These are phyloP conservation scores for Ageneiosus marmoratus DNA, from an alignment of 2,113 vertebrate genomes.

Conservation along the genomic window DNA sequence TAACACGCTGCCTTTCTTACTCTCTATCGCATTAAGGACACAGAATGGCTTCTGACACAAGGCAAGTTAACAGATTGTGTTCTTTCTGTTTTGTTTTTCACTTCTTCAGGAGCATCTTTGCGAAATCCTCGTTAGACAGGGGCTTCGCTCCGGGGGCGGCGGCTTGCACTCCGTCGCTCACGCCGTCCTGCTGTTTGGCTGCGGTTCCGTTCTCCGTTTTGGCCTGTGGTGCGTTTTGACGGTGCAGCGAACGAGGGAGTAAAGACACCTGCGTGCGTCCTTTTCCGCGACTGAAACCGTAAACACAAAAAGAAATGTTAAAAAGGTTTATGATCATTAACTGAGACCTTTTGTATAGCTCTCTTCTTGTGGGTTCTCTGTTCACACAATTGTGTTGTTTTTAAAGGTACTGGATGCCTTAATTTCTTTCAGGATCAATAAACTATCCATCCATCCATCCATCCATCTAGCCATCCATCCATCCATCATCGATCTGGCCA, in stretches of 20 bases:
- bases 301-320: no score
- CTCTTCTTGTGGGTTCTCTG: no score
- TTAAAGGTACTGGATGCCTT: no score
- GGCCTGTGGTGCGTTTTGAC: slow-evolving; percentile 63
- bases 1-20: slow-evolving; percentile 30
- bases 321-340: no score
- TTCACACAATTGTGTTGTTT: no score
- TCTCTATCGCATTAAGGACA: slow-evolving; percentile 74
- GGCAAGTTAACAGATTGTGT: slow-evolving; percentile 55
- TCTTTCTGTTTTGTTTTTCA: slow-evolving; percentile 57
- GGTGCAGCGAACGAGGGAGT: slow-evolving; percentile 86
- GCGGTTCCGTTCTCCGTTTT: slow-evolving; percentile 85
- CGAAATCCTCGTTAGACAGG: slow-evolving; percentile 96
- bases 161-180: slow-evolving; percentile 30
- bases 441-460: no score
- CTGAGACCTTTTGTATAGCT: no score
- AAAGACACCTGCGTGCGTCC: slow-evolving; percentile 91
- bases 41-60: slow-evolving; percentile 77
- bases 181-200: slow-evolving; percentile 49
- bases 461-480: no score
- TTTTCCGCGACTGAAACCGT: slow-evolving; percentile 82
- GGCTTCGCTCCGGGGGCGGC: slow-evolving; percentile 65
- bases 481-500: no score
- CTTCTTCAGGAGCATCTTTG: slow-evolving; percentile 90
- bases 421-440: no score